Evolutionary conservation across 2,888 invertebrate species (phyloP).

Genomic region (Acleris cristana): DNA sequence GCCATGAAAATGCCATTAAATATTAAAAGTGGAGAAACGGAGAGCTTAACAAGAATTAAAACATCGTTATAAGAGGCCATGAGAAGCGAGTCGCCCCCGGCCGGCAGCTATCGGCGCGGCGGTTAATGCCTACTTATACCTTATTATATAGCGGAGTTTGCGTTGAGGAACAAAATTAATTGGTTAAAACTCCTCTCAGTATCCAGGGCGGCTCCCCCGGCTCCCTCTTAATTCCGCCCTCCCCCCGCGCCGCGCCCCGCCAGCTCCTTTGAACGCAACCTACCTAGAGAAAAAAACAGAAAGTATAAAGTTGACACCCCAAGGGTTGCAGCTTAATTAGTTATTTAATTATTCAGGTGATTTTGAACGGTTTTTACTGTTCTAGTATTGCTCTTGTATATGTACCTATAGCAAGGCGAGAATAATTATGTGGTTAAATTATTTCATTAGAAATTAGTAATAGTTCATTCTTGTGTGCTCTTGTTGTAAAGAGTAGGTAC

Average conservation of each 20-base stretch:
- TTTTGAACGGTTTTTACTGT: slow-evolving; percentile 8
- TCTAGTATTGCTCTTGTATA: neutral
- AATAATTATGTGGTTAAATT: no score
- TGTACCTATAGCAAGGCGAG: neutral
- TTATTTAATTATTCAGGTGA: slow-evolving; percentile 40
- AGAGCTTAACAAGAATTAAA: slow-evolving; percentile 84
- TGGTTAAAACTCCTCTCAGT: slow-evolving; percentile 85
- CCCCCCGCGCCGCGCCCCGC: slow-evolving; percentile 66
- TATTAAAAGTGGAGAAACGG: slow-evolving; percentile 84
- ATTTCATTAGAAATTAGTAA: no score
- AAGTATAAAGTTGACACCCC: slow-evolving; percentile 78
- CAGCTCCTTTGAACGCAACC: slow-evolving; percentile 84
- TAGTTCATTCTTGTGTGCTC: no score
- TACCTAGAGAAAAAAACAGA: slow-evolving; percentile 84
- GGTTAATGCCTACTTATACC: slow-evolving; percentile 84
- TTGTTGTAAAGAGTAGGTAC: no score
- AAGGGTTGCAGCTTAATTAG: slow-evolving; percentile 79
- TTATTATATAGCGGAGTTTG: slow-evolving; percentile 84
- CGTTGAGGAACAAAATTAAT: slow-evolving; percentile 85
- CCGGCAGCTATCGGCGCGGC: slow-evolving; percentile 81
- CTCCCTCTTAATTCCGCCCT: slow-evolving; percentile 77
- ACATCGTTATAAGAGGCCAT: slow-evolving; percentile 81
- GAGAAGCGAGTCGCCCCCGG: slow-evolving; percentile 74
- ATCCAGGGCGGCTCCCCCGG: slow-evolving; percentile 78
- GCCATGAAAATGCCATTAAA: slow-evolving; percentile 83